These are phyloP conservation scores for Lophochroa leadbeateri DNA, from an alignment of 2,113 vertebrate species.

Conservation along the genomic window DNA sequence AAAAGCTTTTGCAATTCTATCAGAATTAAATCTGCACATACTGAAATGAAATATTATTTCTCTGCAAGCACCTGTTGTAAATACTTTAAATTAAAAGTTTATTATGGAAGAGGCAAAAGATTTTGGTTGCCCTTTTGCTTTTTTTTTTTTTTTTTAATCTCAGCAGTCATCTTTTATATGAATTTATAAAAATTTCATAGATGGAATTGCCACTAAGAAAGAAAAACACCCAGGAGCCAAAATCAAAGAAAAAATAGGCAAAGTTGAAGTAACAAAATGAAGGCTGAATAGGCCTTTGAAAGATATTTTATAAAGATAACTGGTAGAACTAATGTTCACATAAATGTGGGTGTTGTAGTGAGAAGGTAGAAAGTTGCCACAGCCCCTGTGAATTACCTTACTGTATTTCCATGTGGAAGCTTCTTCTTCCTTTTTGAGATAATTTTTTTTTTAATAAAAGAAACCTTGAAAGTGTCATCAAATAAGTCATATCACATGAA, in stretches of 20 bases:
- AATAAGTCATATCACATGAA: not conserved
- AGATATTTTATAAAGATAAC: not conserved
- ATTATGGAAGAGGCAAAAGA: not conserved
- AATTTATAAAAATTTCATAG: not conserved
- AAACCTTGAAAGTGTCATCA: not conserved
- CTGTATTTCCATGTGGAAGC: not conserved
- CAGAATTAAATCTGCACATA: not conserved
- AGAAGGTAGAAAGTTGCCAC: not conserved
- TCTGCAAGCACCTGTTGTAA: not conserved
- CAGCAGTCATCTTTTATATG: not conserved
- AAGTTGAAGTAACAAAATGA: not conserved
- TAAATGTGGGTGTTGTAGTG: not conserved
- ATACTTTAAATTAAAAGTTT: not conserved
- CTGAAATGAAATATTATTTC: not conserved
- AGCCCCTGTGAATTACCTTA: not conserved
- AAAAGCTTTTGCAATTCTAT: not conserved
- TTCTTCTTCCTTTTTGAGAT: not conserved
- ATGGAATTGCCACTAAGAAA: not conserved
- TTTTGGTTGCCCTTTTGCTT: not conserved
- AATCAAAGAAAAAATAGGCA: not conserved
- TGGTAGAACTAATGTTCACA: not conserved
- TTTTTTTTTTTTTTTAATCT: not conserved
- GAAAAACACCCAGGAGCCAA: not conserved
- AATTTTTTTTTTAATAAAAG: accelerated
- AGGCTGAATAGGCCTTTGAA: not conserved